Evolutionary conservation across 2,797 vertebrate species (phyloP), one percentile per base, ranked within the genome.

Genomic region (Sebastes kiyomatsui): DNA sequence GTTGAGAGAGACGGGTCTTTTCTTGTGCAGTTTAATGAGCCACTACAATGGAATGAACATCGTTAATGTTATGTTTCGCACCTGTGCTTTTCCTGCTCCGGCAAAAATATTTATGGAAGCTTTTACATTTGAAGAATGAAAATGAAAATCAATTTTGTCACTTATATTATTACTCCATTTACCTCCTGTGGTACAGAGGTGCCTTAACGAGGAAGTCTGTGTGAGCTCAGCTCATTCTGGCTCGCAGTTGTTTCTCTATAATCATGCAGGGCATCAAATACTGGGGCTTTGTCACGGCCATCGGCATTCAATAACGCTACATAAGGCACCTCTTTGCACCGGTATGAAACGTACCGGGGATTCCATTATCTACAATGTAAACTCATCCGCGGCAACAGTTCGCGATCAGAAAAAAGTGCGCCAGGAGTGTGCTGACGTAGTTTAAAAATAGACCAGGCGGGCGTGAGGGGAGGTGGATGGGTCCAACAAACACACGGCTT

Each of bases 41-140:
- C 23, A 64, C 42, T 25, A 56, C 46, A 56, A 61, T 27, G 79
- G 75, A 86, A 72, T 81, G 61, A 25, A 72, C 23, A 16, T 71
- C 13, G 20, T 72, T 72, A 32, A 32, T 67, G 25, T 60, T 58
- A 65, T 64, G 46, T 11, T 27, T 13, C n/a, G 52, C 75, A 84
- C 30, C 9, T 66, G 25, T 9, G 32, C 14, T 18, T 42, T 67
- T 70, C 11, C 23, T 33, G 10, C 59, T 56, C 10, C 2, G 3
- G 14, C 7, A 56, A 28, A 30, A 64, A 22, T n/a, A 56, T 11
- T 18, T 3, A 3, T 56, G 14, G 32, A 55, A 65, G 67, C 6
- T 32, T 69, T 49, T 23, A 2, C 16, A 11, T 85, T 55, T 54
- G 52, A 54, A 22, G 52, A 54, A 54, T 10, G 4, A 20, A 20